Base-by-base conservation (phyloP, 2,888 invertebrate species). In the Osmoderma eremita region DNA sequence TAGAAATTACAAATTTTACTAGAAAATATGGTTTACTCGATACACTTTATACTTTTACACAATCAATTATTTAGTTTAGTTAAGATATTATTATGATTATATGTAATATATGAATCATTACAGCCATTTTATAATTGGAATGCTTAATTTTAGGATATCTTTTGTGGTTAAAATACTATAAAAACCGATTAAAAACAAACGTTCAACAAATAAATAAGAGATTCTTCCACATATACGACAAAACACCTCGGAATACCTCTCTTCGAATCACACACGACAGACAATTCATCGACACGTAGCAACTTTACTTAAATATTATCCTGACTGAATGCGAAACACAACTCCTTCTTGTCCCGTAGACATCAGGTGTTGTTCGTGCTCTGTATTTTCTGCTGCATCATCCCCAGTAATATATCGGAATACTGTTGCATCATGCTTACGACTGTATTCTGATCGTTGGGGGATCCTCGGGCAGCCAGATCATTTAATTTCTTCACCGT, bases 371-470 rank as follows among this genome's bases (percentile, higher is more conserved):
- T 58, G 22, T 53, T 53, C 53, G 65, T 41, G 58, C 63, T 66
- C 53, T 68, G 68, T n/a, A 88, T 87, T 74, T 86, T 84, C 75
- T 88, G 87, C 75, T 88, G 88, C 79, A 88, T 86, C 82, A 88
- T 84, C 63, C 82, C 85, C 63, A 88, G 78, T 48, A 88, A 79
- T 75, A 87, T 82, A 71, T 88, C 88, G 10, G 87, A 86, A 76
- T 87, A 88, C 75, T 88, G 88, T 74, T 88, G 86, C 85, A 88
- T 86, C 80, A 88, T 84, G 63, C 83, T 84, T 58, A 86, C 85
- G 63, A 87, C 83, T 63, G 84, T 84, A 63, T 83, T 83, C 65
- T 84, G 83, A 72, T 84, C 84, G 68, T 79, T 82, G 13, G 80
- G 80, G 0, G 75, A 70, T 3, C 78, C 78, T 65, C 80, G 79